These are phyloP conservation scores for Sycobia sp. DNA, from an alignment of 1,140 invertebrate species.

Conservation along the genomic window DNA sequence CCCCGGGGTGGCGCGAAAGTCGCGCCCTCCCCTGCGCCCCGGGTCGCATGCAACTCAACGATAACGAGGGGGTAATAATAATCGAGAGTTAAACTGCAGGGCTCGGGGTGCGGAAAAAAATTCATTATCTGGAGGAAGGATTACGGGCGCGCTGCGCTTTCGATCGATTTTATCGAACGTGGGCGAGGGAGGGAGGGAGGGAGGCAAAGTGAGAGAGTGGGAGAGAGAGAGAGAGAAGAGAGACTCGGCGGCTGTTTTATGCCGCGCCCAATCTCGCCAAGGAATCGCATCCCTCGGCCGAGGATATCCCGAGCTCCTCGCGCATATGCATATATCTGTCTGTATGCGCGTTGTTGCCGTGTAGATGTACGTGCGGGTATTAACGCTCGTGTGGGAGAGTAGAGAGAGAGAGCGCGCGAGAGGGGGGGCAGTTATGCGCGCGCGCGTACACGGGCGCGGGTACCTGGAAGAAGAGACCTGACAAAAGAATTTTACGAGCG, in stretches of 20 bases:
- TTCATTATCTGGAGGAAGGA: conserved; percentile 30
- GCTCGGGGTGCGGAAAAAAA: conserved; percentile 21
- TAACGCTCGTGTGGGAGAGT: too few relatives aligned
- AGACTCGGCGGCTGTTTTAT: conserved; percentile 24
- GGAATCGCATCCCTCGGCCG: too few relatives aligned
- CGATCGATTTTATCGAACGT: conserved; percentile 34
- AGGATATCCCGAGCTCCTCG: too few relatives aligned
- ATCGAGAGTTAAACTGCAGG: conserved; percentile 43
- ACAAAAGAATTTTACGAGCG: conserved; percentile 33
- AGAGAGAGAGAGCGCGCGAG: background rate
- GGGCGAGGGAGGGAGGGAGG: too few relatives aligned
- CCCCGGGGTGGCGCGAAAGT: background rate
- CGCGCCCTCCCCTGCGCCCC: background rate
- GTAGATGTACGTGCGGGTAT: too few relatives aligned
- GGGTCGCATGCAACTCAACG: conserved; percentile 35
- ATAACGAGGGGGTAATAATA: conserved; percentile 57
- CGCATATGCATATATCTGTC: too few relatives aligned
- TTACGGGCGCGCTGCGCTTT: background rate
- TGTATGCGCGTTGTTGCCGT: too few relatives aligned
- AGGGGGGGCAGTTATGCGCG: too few relatives aligned
- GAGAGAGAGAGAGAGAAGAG: too few relatives aligned
- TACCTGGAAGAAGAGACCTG: conserved; percentile 34
- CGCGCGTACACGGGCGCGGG: background rate
- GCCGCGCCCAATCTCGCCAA: background rate
- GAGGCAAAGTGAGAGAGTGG: too few relatives aligned